Base-by-base conservation (phyloP, 2,797 vertebrate genomes). In the Chelon auratus region DNA sequence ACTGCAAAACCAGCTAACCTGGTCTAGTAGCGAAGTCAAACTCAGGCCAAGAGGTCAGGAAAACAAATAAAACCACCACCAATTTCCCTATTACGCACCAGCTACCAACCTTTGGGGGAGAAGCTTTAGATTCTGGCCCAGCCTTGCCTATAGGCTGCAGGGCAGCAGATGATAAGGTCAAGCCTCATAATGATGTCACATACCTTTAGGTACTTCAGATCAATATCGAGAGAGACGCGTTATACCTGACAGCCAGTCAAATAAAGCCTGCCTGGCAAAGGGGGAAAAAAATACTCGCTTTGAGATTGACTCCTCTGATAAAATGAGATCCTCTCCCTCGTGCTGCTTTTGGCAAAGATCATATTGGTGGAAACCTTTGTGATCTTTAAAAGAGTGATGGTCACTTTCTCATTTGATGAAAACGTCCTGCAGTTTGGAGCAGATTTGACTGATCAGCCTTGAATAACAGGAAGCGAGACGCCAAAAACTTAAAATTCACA, bases 111-210 rank as follows among this genome's bases (percentile, higher is more conserved):
- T 90, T 89, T 83, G 77, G 70, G 81, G 58, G 53, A 69, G 72
- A 59, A 71, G 77, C 86, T 87, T 82, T 85, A 78, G 82, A 82
- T 87, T 76, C 80, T 68, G 50, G 79, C 63, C 85, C 81, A 81
- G 77, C 62, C 58, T 62, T 74, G 67, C 81, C 85, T 68, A 81
- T 61, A 77, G 87, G 93, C 95, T 93, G 85, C 89, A 86, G 93
- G 93, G 93, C 89, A 93, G 90, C 90, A 90, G 92, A 92, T 91
- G 92, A 93, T 92, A 89, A 95, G 93, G 93, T 95, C 88, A 92
- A 71, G 86, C 84, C 89, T 95, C 93, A 93, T 95, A 91, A 95
- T 95, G 92, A 94, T 93, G 92, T 93, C 93, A 94, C 91, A 94
- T 93, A 91, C 87, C 92, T 94, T 90, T 90, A 93, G 94, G 93